These are phyloP conservation scores for Hylyphantes graminicola DNA, from an alignment of 1,140 invertebrate genomes.

Conservation along the genomic window DNA sequence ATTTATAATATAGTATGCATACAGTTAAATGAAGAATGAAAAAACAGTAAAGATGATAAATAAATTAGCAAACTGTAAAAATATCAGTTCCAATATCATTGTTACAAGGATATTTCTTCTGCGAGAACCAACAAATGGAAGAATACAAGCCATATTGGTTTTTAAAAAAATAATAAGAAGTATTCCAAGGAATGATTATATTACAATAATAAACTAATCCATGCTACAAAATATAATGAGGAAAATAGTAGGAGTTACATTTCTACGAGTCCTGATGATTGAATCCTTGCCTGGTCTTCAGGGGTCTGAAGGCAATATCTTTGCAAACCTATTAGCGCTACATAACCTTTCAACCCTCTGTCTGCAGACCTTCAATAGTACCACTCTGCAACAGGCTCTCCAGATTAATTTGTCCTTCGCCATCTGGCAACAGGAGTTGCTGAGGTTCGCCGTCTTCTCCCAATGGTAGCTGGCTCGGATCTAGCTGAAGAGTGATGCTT, in stretches of 20 bases:
- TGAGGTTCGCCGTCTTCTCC: constrained; percentile 46
- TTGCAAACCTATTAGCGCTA: not conserved
- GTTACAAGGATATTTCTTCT: not conserved
- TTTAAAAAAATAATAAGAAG: not conserved
- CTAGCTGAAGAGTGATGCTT: constrained; percentile 51
- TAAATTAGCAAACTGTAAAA: constrained; percentile 6
- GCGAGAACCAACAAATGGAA: not conserved
- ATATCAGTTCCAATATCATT: not conserved
- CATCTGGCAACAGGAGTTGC: constrained; percentile 51
- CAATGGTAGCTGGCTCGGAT: constrained; percentile 26
- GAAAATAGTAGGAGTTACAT: not conserved
- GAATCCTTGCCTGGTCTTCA: constrained; percentile 2
- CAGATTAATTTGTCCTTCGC: constrained; percentile 47
- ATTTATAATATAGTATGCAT: constrained; percentile 23
- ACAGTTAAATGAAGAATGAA: constrained; percentile 14
- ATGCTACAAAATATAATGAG: not conserved
- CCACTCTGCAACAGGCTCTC: constrained; percentile 46
- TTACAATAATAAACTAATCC: constrained; percentile 10
- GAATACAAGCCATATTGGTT: not conserved
- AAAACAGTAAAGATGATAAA: not conserved
- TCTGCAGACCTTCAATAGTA: constrained; percentile 32
- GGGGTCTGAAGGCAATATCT: too few relatives aligned
- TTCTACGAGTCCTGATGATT: not conserved
- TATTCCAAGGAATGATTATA: constrained; percentile 5
- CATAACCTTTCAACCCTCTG: constrained; percentile 1